phyloP scores from a whole-genome alignment of 2,888 invertebrate species.

The Thecophora atra region DNA sequence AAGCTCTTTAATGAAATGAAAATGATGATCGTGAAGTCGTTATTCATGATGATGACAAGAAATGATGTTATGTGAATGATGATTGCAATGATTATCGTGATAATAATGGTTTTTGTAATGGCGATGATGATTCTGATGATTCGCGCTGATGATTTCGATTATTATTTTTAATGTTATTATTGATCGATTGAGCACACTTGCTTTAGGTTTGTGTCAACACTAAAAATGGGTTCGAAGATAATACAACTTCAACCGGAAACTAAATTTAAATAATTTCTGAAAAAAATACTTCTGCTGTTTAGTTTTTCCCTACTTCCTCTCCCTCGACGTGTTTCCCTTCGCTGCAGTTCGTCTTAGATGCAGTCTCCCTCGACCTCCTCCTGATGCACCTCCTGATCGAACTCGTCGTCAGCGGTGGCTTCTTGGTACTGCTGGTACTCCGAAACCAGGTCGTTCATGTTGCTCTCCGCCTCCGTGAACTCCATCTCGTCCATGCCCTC shows the following conservation, averaged over 20 bases:
- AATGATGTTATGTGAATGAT: neutral
- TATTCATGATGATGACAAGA: neutral
- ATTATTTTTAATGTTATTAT: neutral
- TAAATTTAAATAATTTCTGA: neutral
- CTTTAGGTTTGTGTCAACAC: neutral
- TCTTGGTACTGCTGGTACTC: conserved; percentile 96
- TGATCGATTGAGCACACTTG: neutral
- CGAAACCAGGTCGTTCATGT: conserved; percentile 90
- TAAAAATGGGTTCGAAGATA: neutral
- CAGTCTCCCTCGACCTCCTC: conserved; percentile 70
- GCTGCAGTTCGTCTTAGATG: conserved; percentile 60
- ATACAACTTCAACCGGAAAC: neutral
- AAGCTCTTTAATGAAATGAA: neutral
- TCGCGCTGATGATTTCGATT: neutral
- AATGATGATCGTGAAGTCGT: conserved; percentile 10
- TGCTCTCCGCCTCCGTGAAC: conserved; percentile 95
- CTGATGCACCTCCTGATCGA: conserved; percentile 81
- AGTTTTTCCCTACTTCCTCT: neutral
- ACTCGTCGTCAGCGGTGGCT: conserved; percentile 87
- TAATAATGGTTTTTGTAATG: conserved; percentile 1
- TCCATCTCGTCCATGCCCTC: conserved; percentile 99
- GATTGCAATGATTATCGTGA: neutral
- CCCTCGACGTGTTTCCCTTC: conserved; percentile 44
- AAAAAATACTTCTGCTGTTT: neutral
- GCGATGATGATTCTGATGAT: neutral